phyloP scores from a whole-genome alignment of 2,888 invertebrate genomes.

The Drosophila subsilvestris region DNA sequence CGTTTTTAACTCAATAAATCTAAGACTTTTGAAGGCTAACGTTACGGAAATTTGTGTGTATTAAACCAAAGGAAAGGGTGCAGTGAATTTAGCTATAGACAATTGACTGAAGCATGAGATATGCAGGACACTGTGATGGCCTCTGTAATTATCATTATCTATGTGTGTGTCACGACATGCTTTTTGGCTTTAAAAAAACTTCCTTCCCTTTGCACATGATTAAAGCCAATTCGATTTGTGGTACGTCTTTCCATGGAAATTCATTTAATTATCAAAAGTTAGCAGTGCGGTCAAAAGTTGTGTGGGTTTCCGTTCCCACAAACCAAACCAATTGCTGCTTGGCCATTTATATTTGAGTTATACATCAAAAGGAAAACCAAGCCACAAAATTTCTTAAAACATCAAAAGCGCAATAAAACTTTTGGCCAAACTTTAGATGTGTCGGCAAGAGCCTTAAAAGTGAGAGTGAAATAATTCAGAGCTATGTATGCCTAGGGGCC shows the following conservation, averaged over 20 bases:
- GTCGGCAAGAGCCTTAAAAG: neutral
- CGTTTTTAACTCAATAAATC: no score
- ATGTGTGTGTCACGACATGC: no score
- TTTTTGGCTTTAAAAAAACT: neutral
- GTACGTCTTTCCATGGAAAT: neutral
- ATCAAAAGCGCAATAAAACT: conserved; percentile 39
- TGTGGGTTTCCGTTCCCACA: neutral
- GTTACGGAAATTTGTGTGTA: no score
- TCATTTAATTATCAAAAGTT: conserved; percentile 28
- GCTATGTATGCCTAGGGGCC: conserved; percentile 12
- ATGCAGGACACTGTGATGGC: neutral
- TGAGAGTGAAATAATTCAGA: conserved; percentile 45
- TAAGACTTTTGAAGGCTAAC: no score
- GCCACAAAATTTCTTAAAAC: conserved; percentile 30
- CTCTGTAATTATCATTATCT: no score
- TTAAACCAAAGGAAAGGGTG: neutral
- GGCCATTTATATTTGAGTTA: conserved; percentile 20
- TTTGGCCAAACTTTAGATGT: conserved; percentile 27
- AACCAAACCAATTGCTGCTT: conserved; percentile 1
- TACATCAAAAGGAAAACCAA: neutral
- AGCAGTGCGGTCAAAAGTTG: conserved; percentile 28
- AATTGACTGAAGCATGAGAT: no score
- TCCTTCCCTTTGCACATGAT: neutral
- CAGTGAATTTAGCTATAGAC: neutral
- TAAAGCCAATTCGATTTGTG: neutral